phyloP scores from a whole-genome alignment of 1,140 invertebrate species.

The Pachypeltis micranthus region DNA sequence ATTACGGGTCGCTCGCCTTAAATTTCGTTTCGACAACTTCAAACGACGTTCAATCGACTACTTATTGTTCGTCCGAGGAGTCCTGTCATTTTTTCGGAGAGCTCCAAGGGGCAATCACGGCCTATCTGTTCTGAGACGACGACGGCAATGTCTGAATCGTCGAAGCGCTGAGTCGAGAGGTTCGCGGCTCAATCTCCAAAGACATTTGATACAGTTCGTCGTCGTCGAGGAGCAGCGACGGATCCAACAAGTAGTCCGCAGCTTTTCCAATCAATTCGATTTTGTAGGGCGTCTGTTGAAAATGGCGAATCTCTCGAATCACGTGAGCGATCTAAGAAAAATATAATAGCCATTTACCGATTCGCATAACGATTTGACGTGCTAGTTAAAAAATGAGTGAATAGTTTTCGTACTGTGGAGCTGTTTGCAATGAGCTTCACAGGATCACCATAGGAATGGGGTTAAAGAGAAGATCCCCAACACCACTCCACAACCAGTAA shows the following conservation, averaged over 20 bases:
- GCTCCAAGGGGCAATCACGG: background rate
- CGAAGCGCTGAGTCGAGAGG: constrained; percentile 43
- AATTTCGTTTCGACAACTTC: too few species aligned
- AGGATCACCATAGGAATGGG: too few species aligned
- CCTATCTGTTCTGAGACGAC: background rate
- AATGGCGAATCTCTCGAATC: constrained; percentile 81
- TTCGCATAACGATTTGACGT: too few species aligned
- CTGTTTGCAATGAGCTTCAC: too few species aligned
- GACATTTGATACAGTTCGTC: constrained; percentile 75
- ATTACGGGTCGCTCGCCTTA: too few species aligned
- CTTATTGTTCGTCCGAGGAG: background rate
- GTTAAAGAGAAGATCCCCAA: too few species aligned
- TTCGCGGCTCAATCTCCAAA: constrained; percentile 70
- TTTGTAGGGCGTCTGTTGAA: constrained; percentile 86
- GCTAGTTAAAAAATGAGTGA: too few species aligned
- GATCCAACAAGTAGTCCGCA: constrained; percentile 69
- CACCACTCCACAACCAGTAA: too few species aligned
- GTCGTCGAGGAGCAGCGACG: constrained; percentile 59
- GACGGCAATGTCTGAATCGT: constrained; percentile 23
- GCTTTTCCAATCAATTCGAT: constrained; percentile 75
- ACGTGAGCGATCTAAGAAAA: constrained; percentile 77
- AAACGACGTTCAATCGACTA: too few species aligned
- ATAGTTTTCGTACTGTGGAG: too few species aligned
- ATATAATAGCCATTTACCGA: too few species aligned
- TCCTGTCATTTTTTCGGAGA: background rate